Base-by-base conservation (phyloP, 2,113 vertebrate species). In the Promerops cafer region DNA sequence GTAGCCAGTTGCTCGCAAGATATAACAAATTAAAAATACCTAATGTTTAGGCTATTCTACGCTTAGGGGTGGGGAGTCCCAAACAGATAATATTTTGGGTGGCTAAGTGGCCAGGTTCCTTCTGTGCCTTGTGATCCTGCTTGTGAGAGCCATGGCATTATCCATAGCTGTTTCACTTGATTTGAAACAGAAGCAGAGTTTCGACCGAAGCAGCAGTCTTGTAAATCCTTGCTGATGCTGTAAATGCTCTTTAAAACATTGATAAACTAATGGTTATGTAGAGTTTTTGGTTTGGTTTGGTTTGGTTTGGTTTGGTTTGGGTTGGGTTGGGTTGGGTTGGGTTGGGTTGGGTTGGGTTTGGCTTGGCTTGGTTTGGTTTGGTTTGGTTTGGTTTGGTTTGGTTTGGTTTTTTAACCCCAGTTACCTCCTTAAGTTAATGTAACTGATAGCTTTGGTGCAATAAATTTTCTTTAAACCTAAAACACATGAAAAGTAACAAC, bases 11-110 rank as follows among this genome's bases (percentile, higher is more conserved):
- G 91, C 94, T 97, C 9, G 1, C 90, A 97, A 96, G 97, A 94
- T 98, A 88, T 71, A 97, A 97, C 93, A 96, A 96, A 98, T 97
- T 96, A 97, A 97, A 96, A 97, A 97, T 97, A 98, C 95, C 97
- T 98, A 98, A 98, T 97, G 95, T 94, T 90, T 81, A 78, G 98
- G 89, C 87, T 97, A 98, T 98, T 98, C 97, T 97, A 82, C 39
- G 57, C 76, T 94, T 87, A 56, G 37, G 82, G 77, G 60, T 83
- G 82, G 69, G 76, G 82, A 96, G 94, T 96, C 96, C 94, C 97
- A 96, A 82, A 81, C 79, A 97, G 94, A 95, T 93, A 95, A 85
- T 90, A 85, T 79, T 95, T 92, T 95, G 39, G 16, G 50, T 93
- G 87, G 65, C 87, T 93, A 65, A 50, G 83, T 74, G 91, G 91